These are phyloP conservation scores for Enteromius mattozi DNA, from an alignment of 2,797 vertebrate genomes.

Conservation along the genomic window DNA sequence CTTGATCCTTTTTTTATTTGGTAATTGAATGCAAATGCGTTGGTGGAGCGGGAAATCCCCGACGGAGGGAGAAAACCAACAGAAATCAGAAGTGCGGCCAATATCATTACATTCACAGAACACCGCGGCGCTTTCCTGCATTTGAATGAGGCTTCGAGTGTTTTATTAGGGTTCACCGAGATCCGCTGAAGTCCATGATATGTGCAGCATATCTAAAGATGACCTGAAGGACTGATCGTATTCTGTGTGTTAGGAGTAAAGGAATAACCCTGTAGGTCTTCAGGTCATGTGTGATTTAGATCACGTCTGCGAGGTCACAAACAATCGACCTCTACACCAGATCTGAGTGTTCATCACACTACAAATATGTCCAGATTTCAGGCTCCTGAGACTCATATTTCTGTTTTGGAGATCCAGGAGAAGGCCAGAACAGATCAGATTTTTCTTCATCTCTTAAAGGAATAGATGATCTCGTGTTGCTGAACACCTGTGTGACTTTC, in stretches of 20 bases:
- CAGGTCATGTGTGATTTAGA: background rate
- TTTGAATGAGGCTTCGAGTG: constrained; percentile 45
- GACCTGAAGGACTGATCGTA: background rate
- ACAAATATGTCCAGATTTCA: constrained; percentile 38
- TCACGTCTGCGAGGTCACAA: constrained; percentile 39
- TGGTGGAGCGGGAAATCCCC: background rate
- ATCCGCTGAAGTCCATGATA: constrained; percentile 63
- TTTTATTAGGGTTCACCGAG: constrained; percentile 48
- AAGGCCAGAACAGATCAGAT: too few relatives aligned
- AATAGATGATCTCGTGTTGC: too few relatives aligned
- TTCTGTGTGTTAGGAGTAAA: constrained; percentile 42
- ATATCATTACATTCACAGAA: background rate
- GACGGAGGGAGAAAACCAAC: background rate
- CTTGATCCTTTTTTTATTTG: background rate
- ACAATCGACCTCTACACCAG: constrained; percentile 29
- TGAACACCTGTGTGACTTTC: background rate
- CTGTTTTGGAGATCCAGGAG: constrained; percentile 51
- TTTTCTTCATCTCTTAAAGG: too few relatives aligned
- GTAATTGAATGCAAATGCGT: constrained; percentile 17
- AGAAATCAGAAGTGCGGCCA: constrained; percentile 15
- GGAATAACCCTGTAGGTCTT: background rate
- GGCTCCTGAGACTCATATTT: constrained; percentile 35
- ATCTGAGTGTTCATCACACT: constrained; percentile 50
- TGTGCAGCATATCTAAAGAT: constrained; percentile 52
- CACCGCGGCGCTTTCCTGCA: background rate